Evolutionary conservation across 2,888 invertebrate species (phyloP), one percentile per base, ranked within the genome.

Genomic region (Calameuta filiformis): DNA sequence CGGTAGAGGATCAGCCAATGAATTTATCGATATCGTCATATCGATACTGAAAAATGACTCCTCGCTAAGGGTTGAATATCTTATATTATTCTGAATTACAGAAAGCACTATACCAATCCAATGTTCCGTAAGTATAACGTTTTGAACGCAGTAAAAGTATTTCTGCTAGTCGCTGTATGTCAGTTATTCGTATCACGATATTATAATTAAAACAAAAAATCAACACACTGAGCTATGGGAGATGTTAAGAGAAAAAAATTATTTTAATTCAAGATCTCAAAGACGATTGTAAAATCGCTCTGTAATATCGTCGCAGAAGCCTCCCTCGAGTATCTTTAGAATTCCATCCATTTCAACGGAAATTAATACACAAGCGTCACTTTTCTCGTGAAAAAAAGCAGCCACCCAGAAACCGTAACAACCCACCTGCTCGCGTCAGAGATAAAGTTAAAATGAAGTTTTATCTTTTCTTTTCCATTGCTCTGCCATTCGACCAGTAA

Each of bases 361-460:
- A 90, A 90, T 90, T 90, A 89, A 89, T 89, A 89, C 87, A 88
- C 86, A 85, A 86, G 84, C 83, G 79, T 78, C 71, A 34, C 71
- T 56, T 56, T 23, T 23, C 56, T 56, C 9, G 23, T 56, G 69
- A 56, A 74, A 35, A 77, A 74, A 35, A 75, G 71, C 77, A 33
- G 71, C 69, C 40, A 75, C 75, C 74, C 74, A 68, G 35, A 35
- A 76, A 37, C 71, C 35, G 56, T 40, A 40, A 23, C 23, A 15
- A 15, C 23, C 40, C 23, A 40, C 23, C 9, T 40, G 40, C 40
- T 40, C 6, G 40, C 40, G 9, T 40, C 15, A 40, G 23, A 40
- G 23, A 40, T 40, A 23, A 40, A 23, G 40, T 40, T 40, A 56
- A 56, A 56, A 23, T 56, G 23, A 56, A 23, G 23, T 56, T 56